A percentile compares a stretch with the other conserved stretches of the same genome.
Evolutionary conservation across 2,113 vertebrate species (phyloP).

Genomic region (Sialia sialis): DNA sequence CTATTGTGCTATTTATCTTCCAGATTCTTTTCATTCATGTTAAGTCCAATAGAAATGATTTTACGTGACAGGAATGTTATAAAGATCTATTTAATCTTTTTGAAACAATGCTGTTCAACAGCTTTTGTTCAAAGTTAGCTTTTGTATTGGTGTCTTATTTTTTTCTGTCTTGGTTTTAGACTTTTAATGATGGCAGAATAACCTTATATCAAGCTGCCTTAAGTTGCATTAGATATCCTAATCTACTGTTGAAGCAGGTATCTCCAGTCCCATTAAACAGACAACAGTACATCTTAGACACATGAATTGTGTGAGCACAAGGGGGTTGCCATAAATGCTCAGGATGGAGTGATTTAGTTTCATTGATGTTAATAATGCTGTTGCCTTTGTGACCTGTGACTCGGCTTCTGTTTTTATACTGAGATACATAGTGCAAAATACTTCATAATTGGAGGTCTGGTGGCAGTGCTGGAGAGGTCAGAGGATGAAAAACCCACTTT

Average conservation of each 20-base stretch:
- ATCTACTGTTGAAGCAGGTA: background rate
- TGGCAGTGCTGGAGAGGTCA: conserved; percentile 18
- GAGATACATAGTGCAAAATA: conserved; percentile 43
- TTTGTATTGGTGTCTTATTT: background rate
- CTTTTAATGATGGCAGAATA: background rate
- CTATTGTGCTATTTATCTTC: background rate
- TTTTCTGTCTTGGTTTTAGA: background rate
- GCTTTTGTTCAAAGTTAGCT: background rate
- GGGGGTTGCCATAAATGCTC: background rate
- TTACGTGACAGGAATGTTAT: background rate
- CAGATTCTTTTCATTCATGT: background rate
- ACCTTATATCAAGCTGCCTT: background rate
- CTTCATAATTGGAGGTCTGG: conserved; percentile 57
- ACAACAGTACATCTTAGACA: background rate
- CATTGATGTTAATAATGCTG: conserved; percentile 33
- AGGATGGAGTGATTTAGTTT: conserved; percentile 41
- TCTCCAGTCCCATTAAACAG: background rate
- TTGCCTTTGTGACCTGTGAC: conserved; percentile 40
- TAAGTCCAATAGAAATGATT: background rate
- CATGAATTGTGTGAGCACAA: conserved; percentile 8
- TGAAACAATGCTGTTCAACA: background rate
- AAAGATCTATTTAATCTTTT: background rate
- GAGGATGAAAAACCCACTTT: conserved; percentile 12
- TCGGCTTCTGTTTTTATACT: conserved; percentile 48
- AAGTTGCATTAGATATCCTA: background rate